These are phyloP conservation scores for Helobdella robusta DNA, from an alignment of 2,888 invertebrate species.

Conservation along the genomic window DNA sequence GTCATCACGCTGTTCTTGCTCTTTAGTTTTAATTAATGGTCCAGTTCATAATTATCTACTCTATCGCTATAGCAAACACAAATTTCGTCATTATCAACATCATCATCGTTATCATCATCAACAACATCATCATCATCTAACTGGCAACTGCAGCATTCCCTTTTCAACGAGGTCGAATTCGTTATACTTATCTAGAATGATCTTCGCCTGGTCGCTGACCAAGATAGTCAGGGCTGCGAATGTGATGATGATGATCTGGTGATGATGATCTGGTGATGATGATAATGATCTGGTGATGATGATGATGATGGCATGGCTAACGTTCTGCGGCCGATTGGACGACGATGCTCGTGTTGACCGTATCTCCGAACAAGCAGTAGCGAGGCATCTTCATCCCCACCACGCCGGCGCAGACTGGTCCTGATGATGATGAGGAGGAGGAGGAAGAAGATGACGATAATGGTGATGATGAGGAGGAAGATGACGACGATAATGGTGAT, in stretches of 20 bases:
- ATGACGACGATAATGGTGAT: constrained; percentile 13
- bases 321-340: constrained; percentile 25
- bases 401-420: constrained; percentile 28
- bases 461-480: too few species aligned
- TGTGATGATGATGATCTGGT: not conserved
- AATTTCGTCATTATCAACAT: not conserved
- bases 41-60: not conserved
- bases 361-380: constrained; percentile 30
- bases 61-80: not conserved
- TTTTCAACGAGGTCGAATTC: constrained; percentile 15
- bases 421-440: constrained; percentile 14
- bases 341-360: constrained; percentile 27
- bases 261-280: too few species aligned
- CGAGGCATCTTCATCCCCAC: constrained; percentile 28
- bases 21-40: not conserved
- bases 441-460: too few species aligned
- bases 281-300: not conserved
- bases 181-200: not conserved
- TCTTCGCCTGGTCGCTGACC: constrained; percentile 1
- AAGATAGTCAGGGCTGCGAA: constrained; percentile 10
- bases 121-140: constrained; percentile 6
- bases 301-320: constrained; percentile 1
- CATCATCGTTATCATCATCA: not conserved
- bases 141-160: constrained; percentile 11
- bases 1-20: not conserved